Conservation (phyloP, 2,797 vertebrate genomes). For the Aphelocoma californica region DNA sequence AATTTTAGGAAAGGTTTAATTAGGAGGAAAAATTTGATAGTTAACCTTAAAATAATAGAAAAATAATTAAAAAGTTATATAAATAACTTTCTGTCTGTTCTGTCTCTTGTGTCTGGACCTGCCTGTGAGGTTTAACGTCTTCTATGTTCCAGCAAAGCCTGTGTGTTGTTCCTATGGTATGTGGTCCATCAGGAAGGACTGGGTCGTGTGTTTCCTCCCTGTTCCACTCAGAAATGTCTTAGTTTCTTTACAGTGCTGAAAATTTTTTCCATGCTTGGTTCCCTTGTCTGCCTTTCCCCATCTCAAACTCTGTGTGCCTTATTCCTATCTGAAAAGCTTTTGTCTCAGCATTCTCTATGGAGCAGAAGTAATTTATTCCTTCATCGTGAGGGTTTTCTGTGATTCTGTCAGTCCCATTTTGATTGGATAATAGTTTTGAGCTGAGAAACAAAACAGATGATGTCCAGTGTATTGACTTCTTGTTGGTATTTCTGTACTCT, state of each 20-base stretch:
- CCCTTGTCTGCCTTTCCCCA: background rate
- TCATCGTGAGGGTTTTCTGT: background rate
- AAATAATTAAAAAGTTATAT: background rate
- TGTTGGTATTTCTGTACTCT: background rate
- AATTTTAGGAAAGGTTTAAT: background rate
- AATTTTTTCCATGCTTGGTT: background rate
- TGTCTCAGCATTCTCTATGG: background rate
- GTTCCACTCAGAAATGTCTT: background rate
- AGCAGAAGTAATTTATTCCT: background rate
- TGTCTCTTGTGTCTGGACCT: background rate
- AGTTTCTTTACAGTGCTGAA: background rate
- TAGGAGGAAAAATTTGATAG: background rate
- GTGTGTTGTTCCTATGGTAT: background rate
- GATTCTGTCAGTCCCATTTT: background rate
- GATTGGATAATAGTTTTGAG: background rate
- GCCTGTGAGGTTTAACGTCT: background rate
- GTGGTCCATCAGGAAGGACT: background rate
- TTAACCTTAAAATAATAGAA: background rate
- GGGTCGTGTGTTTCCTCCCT: background rate
- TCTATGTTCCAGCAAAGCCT: background rate
- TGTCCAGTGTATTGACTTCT: background rate
- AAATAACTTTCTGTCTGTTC: background rate
- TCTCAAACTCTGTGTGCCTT: background rate
- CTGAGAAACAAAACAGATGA: background rate
- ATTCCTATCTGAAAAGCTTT: background rate